Evolutionary conservation across 2,113 vertebrate species (phyloP).

Genomic region (Diphyllodes magnificus): DNA sequence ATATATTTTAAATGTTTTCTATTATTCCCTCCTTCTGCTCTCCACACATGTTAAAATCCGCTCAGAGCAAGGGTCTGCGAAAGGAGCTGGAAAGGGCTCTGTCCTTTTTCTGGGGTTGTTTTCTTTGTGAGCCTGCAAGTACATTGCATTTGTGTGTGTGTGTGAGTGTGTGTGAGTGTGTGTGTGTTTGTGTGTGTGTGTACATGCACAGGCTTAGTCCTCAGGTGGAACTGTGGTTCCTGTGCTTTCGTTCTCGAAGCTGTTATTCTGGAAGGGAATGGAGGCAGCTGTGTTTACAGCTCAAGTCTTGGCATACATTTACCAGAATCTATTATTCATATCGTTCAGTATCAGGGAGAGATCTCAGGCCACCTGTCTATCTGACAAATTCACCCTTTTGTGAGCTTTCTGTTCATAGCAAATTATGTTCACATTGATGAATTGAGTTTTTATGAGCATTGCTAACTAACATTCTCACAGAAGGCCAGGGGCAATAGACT

Average conservation of each 20-base stretch:
- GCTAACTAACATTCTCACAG: conserved; percentile 93
- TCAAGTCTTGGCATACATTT: conserved; percentile 99
- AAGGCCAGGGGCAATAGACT: conserved; percentile 90
- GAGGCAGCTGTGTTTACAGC: conserved; percentile 99
- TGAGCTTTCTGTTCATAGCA: conserved; percentile 99
- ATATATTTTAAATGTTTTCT: conserved; percentile 67
- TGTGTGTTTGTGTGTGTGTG: not conserved
- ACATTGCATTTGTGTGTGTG: not conserved
- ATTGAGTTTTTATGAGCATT: conserved; percentile 99
- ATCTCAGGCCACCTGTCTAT: conserved; percentile 99
- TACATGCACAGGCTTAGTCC: conserved; percentile 79
- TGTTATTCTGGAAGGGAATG: conserved; percentile 99
- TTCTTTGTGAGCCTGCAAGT: conserved; percentile 65
- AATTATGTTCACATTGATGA: conserved; percentile 99
- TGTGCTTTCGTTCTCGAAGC: conserved; percentile 97
- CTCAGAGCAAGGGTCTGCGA: conserved; percentile 41
- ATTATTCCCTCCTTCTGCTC: conserved; percentile 63
- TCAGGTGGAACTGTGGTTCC: conserved; percentile 96
- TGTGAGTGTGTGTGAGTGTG: not conserved
- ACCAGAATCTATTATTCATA: conserved; percentile 99
- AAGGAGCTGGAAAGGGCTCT: not conserved
- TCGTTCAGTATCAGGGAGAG: conserved; percentile 99
- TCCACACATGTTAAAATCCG: conserved; percentile 63
- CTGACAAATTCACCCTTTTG: conserved; percentile 99
- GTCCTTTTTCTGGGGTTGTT: conserved; percentile 54